Base-by-base conservation (phyloP, 2,888 invertebrate genomes). In the Amphipoea oculea region DNA sequence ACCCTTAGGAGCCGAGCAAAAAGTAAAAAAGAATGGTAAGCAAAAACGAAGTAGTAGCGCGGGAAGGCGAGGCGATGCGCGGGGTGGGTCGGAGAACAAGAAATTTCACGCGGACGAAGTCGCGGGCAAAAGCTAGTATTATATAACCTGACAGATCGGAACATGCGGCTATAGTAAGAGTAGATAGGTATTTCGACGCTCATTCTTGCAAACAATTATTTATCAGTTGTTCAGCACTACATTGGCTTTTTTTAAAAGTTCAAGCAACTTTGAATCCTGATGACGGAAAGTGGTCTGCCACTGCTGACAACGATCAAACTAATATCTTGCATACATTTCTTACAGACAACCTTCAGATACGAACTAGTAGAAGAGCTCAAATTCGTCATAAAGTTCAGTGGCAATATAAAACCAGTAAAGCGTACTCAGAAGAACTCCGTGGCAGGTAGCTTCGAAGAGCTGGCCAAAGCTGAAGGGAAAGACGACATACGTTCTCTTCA, bases 331-430 rank as follows among this genome's bases (percentile, higher is more conserved):
- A 60, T 51, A 7, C 11, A 57, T 79, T 85, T 71, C 65, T 93
- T 94, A 40, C 95, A 98, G 97, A 95, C 97, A 1, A 95, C 97
- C 0, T 98, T 98, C 92, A 97, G 97, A 88, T 96, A 97, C 79
- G 97, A 98, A 89, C 89, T 98, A 17, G 91, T 97, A 70, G 97
- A 97, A 88, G 98, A 98, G 91, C 87, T 98, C 62, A 97, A 97
- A 89, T 98, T 98, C 90, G 97, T 97, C 5, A 88, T 98, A 0
- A 97, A 97, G 83, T 98, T 98, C 90, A 97, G 97, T 82, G 97
- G 97, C 6, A 97, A 97, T 69, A 96, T 97, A 0, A 98, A 98
- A 89, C 98, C 97, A 2, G 97, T 98, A 4, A 95, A 96, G 70
- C 95, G 97, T 42, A 94, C 94, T 5, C 89, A 92, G 48, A 95